Base-by-base conservation (phyloP, 2,797 vertebrate genomes). In the Sebastes nivosus region DNA sequence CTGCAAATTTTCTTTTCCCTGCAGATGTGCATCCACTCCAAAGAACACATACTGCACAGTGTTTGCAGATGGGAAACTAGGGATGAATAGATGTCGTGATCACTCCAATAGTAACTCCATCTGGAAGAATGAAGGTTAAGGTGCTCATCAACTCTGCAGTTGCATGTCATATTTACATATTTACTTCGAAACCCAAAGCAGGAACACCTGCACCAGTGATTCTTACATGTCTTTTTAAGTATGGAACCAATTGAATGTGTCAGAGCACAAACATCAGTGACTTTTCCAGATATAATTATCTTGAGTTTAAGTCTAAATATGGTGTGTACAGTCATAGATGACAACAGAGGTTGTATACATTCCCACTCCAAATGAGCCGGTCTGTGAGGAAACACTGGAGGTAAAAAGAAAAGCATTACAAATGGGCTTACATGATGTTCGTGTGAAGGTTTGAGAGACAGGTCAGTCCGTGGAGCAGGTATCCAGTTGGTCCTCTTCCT, bases 391-490 rank as follows among this genome's bases (percentile, higher is more conserved):
- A 82, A 66, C 36, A 25, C 22, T 20, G 29, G 30, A 30, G 30
- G 13, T 67, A 50, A 34, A 54, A 27, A 29, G 22, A 27, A n/a
- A 16, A 54, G 24, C 14, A 18, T 74, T 80, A 46, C 79, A 77
- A 72, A 79, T 70, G 60, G 38, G 22, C 13, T 79, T 25, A 38
- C 69, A 50, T 59, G 77, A 80, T 77, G 75, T 92, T 88, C 16
- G 69, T 57, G 82, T 75, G 66, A 82, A 79, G 25, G 66, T 74
- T 67, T 75, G 50, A 85, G 77, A 81, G 86, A 91, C 81, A 75
- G 34, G 60, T 67, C 65, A 8, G 61, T 87, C 90, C 81, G 38
- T 88, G 80, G 86, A 90, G 86, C 94, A 95, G 92, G 93, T 92
- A 92, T 91, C 85, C 77, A 46, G 79, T 74, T 77, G 86, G 79